A percentile compares a stretch with the other conserved stretches of the same genome.
Evolutionary conservation across 2,888 invertebrate species (phyloP).

Genomic region (Argyresthia goedartella): DNA sequence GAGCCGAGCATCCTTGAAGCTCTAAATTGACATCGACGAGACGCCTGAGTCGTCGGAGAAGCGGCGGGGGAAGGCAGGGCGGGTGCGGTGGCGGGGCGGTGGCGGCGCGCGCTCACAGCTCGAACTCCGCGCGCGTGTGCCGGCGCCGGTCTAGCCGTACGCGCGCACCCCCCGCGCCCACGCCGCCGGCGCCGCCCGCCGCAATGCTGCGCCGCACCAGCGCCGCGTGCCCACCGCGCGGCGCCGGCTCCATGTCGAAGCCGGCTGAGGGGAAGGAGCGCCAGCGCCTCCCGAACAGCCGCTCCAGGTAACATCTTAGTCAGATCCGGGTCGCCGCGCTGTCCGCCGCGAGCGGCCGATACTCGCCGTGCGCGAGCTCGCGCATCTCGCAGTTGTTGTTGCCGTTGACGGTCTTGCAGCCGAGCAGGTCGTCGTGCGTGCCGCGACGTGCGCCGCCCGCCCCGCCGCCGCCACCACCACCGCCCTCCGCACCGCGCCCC

Average conservation of each 20-base stretch:
- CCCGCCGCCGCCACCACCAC: too few relatives aligned
- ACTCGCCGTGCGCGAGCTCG: slow-evolving; percentile 73
- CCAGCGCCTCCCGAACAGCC: slow-evolving; percentile 75
- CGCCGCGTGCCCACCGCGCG: slow-evolving; percentile 22
- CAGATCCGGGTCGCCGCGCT: slow-evolving; percentile 74
- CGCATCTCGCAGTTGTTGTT: slow-evolving; percentile 86
- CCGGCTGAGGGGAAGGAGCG: slow-evolving; percentile 59
- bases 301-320: slow-evolving; percentile 83
- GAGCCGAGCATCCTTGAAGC: slow-evolving; percentile 23
- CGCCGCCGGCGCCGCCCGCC: slow-evolving; percentile 27
- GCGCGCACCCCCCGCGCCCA: slow-evolving; percentile 31
- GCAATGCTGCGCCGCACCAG: too few relatives aligned
- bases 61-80: not conserved
- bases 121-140: slow-evolving; percentile 65
- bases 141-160: slow-evolving; percentile 59
- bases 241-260: slow-evolving; percentile 45
- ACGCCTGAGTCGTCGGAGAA: slow-evolving; percentile 5
- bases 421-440: slow-evolving; percentile 53
- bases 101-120: slow-evolving; percentile 38
- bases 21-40: slow-evolving; percentile 37
- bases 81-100: slow-evolving; percentile 9
- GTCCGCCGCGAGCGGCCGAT: slow-evolving; percentile 62
- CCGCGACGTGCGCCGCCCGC: slow-evolving; percentile 58
- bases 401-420: slow-evolving; percentile 77
- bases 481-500: slow-evolving; percentile 59